Percentiles rank a stretch among this genome's conserved stretches.
phyloP scores from a whole-genome alignment of 2,888 invertebrate species.

The Germaria angustata region DNA sequence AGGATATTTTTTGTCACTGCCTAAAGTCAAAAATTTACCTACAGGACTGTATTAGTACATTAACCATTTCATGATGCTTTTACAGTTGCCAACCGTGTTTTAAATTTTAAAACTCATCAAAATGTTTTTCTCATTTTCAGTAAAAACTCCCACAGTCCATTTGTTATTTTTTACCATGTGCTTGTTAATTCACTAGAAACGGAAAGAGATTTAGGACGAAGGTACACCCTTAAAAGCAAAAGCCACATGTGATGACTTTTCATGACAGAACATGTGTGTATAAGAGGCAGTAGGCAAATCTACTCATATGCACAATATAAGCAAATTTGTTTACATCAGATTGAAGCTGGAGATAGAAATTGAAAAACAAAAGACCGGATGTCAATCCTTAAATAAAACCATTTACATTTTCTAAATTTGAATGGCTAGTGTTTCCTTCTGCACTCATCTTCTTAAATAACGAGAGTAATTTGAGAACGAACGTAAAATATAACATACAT shows the following conservation, averaged over 20 bases:
- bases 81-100: no score
- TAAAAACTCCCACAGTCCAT: neutral
- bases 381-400: conserved; percentile 33
- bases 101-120: no score
- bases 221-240: neutral
- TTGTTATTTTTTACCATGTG: conserved; percentile 20
- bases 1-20: no score
- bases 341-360: neutral
- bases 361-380: conserved; percentile 45
- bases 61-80: no score
- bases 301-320: conserved; percentile 1
- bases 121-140: neutral
- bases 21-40: no score
- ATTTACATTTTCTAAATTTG: conserved; percentile 34
- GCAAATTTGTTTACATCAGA: neutral
- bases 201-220: neutral
- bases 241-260: conserved; percentile 12
- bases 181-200: conserved; percentile 55
- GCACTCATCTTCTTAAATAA: neutral
- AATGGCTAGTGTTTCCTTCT: neutral
- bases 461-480: neutral
- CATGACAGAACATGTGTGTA: neutral
- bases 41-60: no score
- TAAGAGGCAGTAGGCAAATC: neutral
- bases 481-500: neutral